A percentile compares a stretch with the other conserved stretches of the same genome.
Conservation (phyloP, 2,797 vertebrate genomes). For the Limosa lapponica region DNA sequence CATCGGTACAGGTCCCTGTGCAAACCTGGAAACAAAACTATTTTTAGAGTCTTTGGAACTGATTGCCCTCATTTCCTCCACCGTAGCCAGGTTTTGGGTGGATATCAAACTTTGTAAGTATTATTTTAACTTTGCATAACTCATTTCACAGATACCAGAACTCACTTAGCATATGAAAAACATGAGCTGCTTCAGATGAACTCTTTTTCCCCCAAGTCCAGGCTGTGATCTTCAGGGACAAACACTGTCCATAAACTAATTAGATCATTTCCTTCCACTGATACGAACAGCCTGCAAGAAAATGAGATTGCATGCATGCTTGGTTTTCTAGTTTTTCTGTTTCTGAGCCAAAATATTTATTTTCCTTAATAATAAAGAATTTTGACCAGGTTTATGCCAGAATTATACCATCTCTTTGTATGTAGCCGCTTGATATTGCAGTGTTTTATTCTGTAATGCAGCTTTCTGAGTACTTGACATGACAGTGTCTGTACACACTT, state of each 20-base stretch:
- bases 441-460: neutral
- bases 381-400: neutral
- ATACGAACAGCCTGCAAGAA: neutral
- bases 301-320: neutral
- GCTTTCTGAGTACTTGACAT: neutral
- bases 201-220: neutral
- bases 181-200: neutral
- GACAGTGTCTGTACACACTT: neutral
- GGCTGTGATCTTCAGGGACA: constrained; percentile 8
- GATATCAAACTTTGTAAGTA: neutral
- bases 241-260: constrained; percentile 20
- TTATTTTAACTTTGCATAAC: neutral
- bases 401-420: neutral
- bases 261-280: constrained; percentile 40
- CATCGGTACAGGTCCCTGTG: neutral
- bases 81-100: neutral
- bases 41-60: neutral
- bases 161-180: neutral
- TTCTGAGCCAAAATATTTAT: constrained; percentile 1
- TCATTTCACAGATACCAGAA: constrained; percentile 11
- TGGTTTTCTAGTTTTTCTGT: constrained; percentile 4
- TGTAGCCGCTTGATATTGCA: neutral
- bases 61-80: neutral
- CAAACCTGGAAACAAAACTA: neutral
- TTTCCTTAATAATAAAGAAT: neutral